Base-by-base conservation (phyloP, 2,113 vertebrate genomes). In the Garra rufa region DNA sequence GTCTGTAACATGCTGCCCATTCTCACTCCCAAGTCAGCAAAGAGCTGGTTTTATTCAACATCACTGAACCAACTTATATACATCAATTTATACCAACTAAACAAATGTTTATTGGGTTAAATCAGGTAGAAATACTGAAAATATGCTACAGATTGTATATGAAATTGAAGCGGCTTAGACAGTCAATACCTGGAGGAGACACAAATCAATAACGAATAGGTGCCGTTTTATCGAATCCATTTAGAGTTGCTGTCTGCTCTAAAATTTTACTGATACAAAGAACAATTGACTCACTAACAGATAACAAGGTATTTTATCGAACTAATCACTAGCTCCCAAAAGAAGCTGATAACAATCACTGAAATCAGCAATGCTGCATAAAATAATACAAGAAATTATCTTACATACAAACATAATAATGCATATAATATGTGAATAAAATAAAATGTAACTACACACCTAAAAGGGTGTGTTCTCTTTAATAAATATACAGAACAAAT, bases 141-240 rank as follows among this genome's bases (percentile, higher is more conserved):
- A 30, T 30, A 63, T 28, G n/a, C 57, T 26, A 63, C 24, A 15
- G 24, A 11, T 26, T 28, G 11, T 2, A 7, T 28, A 3, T 67
- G 63, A 67, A 67, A 17, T 6, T 34, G 15, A 30, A 38, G 30
- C 83, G 69, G 65, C 41, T 14, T 4, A 84, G 46, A 84, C 11
- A 38, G 82, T 52, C 46, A 24, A 38, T 67, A 9, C 24, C 14
- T 30, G 8, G 63, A 65, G 61, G 26, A 67, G 28, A 67, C 28
- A 19, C 63, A 4, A 14, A 65, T 67, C 63, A 67, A 19, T 67
- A 67, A 17, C 1, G 15, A 67, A 67, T 30, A 67, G 28, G 14
- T 67, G 63, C 26, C 2, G 61, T 11, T 30, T 24, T 17, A 65
- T 65, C 30, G 26, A 65, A 30, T 65, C 24, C 61, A 67, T 61